Evolutionary conservation across 2,113 vertebrate species (phyloP).

Genomic region (Brachypodius melanocephalos): DNA sequence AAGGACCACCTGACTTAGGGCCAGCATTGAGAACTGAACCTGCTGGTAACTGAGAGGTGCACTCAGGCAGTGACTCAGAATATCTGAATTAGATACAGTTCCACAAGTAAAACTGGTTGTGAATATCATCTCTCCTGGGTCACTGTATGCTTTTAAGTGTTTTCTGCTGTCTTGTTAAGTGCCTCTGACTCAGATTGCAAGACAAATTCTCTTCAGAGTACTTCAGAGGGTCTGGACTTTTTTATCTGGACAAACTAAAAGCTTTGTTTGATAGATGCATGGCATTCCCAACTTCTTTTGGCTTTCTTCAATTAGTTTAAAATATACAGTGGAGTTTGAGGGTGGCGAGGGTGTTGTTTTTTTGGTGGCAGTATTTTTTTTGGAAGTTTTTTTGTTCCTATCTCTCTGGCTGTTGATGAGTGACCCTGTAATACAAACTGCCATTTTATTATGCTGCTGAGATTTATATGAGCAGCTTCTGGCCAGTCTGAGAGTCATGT

Average conservation of each 20-base stretch:
- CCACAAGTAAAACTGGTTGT: not conserved
- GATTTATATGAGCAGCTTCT: not conserved
- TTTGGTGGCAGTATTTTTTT: not conserved
- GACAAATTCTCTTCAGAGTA: not conserved
- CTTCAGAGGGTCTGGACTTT: not conserved
- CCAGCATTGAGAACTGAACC: not conserved
- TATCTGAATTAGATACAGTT: not conserved
- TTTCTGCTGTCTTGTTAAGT: not conserved
- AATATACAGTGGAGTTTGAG: not conserved
- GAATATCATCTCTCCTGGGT: not conserved
- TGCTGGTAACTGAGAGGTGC: not conserved
- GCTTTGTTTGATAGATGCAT: not conserved
- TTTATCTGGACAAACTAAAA: not conserved
- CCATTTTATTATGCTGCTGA: not conserved
- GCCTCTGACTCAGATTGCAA: not conserved
- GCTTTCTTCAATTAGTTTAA: not conserved
- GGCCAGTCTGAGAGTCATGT: not conserved
- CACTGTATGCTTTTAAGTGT: not conserved
- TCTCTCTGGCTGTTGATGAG: not conserved
- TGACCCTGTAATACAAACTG: not conserved
- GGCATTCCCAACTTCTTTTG: not conserved
- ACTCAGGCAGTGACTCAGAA: not conserved
- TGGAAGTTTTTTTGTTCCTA: not conserved
- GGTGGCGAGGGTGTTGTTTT: no score
- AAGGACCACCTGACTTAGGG: not conserved